These are phyloP conservation scores for Phyllotreta cruciferae DNA, from an alignment of 2,888 invertebrate species.

Conservation along the genomic window DNA sequence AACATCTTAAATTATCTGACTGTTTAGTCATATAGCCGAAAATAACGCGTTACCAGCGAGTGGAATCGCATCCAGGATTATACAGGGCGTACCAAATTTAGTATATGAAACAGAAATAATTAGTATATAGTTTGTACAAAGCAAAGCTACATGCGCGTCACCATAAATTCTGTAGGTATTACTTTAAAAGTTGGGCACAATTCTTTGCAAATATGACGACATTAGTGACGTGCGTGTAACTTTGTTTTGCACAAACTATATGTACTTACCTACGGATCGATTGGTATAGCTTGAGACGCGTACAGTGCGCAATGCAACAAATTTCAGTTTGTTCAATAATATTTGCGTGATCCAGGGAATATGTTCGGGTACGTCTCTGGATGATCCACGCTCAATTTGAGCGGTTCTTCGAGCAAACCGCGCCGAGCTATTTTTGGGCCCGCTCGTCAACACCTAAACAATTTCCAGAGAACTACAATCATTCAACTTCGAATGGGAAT, in stretches of 20 bases:
- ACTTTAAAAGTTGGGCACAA: too few relatives aligned
- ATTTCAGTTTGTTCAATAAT: too few relatives aligned
- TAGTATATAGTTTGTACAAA: too few relatives aligned
- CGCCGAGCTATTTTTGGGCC: constrained; percentile 41
- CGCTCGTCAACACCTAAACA: constrained; percentile 44
- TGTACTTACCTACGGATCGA: neutral
- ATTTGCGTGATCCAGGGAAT: too few relatives aligned
- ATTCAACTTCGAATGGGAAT: constrained; percentile 40
- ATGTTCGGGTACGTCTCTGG: constrained; percentile 23
- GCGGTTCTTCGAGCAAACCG: constrained; percentile 37
- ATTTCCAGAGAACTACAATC: constrained; percentile 42
- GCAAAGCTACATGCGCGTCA: too few relatives aligned
- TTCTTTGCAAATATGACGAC: too few relatives aligned
- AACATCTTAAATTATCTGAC: constrained; percentile 6
- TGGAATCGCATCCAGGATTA: neutral
- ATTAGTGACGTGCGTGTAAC: too few relatives aligned
- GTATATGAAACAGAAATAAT: neutral
- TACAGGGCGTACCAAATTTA: neutral
- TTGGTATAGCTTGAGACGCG: neutral
- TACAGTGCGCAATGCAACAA: neutral
- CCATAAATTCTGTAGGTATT: too few relatives aligned
- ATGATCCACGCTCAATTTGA: constrained; percentile 36
- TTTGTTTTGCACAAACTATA: too few relatives aligned
- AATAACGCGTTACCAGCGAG: constrained; percentile 18
- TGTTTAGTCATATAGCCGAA: constrained; percentile 12